Conservation (phyloP, 1,140 invertebrate genomes). For the Drosophila sulfurigaster region DNA sequence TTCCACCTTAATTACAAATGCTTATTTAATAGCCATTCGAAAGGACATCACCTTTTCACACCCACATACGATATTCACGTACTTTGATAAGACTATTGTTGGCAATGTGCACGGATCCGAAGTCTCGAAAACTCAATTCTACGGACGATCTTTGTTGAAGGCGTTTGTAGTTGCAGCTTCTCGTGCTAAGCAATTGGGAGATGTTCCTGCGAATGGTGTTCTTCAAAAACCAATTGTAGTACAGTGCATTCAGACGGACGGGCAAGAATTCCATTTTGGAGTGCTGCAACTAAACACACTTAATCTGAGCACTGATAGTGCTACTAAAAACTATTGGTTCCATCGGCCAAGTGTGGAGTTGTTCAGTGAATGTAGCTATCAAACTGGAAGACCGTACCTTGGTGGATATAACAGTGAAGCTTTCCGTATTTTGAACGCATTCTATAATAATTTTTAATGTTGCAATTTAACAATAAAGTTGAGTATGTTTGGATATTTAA, state of each 20-base stretch:
- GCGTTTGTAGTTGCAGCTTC: slow-evolving; percentile 89
- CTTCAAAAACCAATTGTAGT: slow-evolving; percentile 92
- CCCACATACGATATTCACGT: slow-evolving; percentile 91
- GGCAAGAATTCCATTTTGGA: slow-evolving; percentile 91
- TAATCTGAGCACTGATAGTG: slow-evolving; percentile 86
- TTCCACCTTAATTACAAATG: neutral
- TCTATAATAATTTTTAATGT: slow-evolving; percentile 88
- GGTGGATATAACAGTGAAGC: slow-evolving; percentile 91
- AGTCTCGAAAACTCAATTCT: slow-evolving; percentile 88
- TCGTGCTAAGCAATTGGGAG: slow-evolving; percentile 90
- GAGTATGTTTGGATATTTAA: neutral
- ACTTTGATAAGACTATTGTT: slow-evolving; percentile 88
- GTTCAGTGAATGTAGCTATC: slow-evolving; percentile 89
- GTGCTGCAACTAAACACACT: slow-evolving; percentile 95
- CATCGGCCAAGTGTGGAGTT: slow-evolving; percentile 87
- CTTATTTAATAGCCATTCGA: slow-evolving; percentile 86
- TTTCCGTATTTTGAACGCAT: slow-evolving; percentile 90
- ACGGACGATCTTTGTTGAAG: slow-evolving; percentile 89
- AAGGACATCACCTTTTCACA: slow-evolving; percentile 85
- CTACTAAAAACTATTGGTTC: slow-evolving; percentile 94
- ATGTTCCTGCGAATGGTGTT: slow-evolving; percentile 85
- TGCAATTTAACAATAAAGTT: slow-evolving; percentile 18
- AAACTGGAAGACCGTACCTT: slow-evolving; percentile 88
- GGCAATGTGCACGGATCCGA: slow-evolving; percentile 89
- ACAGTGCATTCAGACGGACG: slow-evolving; percentile 92